Evolutionary conservation across 2,797 vertebrate genomes (phyloP), one percentile per base, ranked within the genome.

Genomic region (Microctenopoma stevenorrisi): DNA sequence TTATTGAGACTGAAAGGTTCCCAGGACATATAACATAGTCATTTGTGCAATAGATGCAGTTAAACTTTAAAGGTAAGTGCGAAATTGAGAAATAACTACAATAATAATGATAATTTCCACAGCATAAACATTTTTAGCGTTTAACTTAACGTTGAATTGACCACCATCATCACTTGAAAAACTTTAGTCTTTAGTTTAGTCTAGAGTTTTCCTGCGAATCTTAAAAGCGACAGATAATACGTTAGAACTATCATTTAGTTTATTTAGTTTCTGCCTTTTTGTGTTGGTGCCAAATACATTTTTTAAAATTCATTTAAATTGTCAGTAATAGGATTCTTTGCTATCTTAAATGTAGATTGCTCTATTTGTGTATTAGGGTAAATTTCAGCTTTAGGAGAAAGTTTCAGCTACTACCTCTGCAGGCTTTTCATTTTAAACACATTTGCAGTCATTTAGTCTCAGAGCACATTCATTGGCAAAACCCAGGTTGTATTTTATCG

Each of bases 21-120:
- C 4, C 18, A 16, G n/a, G 40, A 47, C 8, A 40, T 1, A 26
- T 15, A 5, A 30, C 18, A 14, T 9, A 48, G n/a, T 3, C 13
- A 65, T 70, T 53, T 60, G 22, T 69, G 49, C 3, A 22, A 10
- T 49, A 60, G 0, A 5, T 64, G 33, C 25, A 18, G 22, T 56
- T 38, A 42, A 0, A 55, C 42, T 59, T 48, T 54, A 33, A 28
- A 81, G 75, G 80, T 79, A 79, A 77, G 74, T 78, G 28, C 26
- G 68, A 70, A 64, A 18, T 6, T 10, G 28, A 49, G 51, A 4
- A 57, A n/a, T 22, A 44, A 38, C 56, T 51, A 52, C n/a, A 51
- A 12, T 13, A 47, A 64, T 48, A 13, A 44, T 33, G 15, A 25
- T 16, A 61, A 22, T 26, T 56, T 22, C 64, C 40, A 14, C 5